These are phyloP conservation scores for Platyura marginata DNA, from an alignment of 1,140 invertebrate genomes.

Conservation along the genomic window DNA sequence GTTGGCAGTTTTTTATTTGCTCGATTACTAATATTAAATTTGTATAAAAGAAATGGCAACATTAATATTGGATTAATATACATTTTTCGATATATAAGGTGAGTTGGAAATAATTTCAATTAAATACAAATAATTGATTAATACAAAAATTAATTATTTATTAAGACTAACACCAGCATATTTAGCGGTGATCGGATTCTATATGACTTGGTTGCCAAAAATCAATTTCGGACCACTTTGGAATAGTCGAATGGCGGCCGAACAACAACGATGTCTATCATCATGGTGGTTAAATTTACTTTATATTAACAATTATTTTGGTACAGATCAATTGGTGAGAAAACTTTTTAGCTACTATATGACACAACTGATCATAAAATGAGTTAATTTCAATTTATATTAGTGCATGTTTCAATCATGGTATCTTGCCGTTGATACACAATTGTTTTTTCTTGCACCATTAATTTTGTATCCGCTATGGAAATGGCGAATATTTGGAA, in stretches of 20 bases:
- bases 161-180: conserved; percentile 54
- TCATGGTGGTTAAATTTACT: conserved; percentile 74
- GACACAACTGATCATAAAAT: too few species aligned
- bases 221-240: conserved; percentile 46
- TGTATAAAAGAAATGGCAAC: conserved; percentile 40
- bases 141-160: background rate
- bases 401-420: conserved; percentile 82
- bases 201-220: conserved; percentile 44
- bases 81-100: conserved; percentile 42
- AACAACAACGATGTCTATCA: conserved; percentile 41
- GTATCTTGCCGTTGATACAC: conserved; percentile 76
- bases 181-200: conserved; percentile 42
- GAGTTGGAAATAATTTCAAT: too few species aligned
- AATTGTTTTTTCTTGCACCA: conserved; percentile 61
- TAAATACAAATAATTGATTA: too few species aligned
- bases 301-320: conserved; percentile 70
- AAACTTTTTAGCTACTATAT: background rate
- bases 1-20: conserved; percentile 47
- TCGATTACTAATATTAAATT: conserved; percentile 39
- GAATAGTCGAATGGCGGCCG: conserved; percentile 33
- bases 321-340: conserved; percentile 41
- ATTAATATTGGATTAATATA: conserved; percentile 40
- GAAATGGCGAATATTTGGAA: conserved; percentile 39
- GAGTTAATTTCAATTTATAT: too few species aligned
- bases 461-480: conserved; percentile 51